Percentiles rank a stretch among this genome's conserved stretches.
Conservation (phyloP, 2,797 vertebrate species). For the Falco columbarius region DNA sequence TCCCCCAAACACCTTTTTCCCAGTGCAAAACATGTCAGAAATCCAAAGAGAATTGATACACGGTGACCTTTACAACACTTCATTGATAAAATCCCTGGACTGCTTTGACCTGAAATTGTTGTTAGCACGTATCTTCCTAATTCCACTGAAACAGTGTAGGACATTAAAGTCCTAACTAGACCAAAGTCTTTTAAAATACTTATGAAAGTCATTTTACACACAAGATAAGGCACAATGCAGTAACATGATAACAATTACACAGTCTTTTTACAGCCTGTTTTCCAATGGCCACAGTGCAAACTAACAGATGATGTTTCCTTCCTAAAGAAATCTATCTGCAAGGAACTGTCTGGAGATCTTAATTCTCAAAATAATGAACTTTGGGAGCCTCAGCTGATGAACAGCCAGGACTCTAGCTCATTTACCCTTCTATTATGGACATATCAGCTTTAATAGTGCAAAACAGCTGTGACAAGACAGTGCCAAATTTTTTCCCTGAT, state of each 20-base stretch:
- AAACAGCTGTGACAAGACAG: background rate
- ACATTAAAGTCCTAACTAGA: background rate
- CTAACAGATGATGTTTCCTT: background rate
- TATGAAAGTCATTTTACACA: background rate
- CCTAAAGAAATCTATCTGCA: background rate
- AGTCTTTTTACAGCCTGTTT: background rate
- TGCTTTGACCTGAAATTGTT: background rate
- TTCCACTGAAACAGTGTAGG: background rate
- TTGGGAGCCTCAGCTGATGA: background rate
- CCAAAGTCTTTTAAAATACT: background rate
- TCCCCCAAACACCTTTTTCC: background rate
- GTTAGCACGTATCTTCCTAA: background rate
- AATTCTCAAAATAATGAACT: background rate
- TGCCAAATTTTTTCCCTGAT: background rate
- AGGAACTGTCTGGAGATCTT: background rate
- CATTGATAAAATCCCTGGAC: background rate
- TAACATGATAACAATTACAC: background rate
- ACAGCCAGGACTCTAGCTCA: background rate
- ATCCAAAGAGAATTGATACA: background rate
- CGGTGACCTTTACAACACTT: background rate
- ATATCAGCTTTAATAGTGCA: background rate
- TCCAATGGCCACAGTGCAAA: background rate
- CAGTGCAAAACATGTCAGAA: background rate
- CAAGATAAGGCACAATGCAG: background rate
- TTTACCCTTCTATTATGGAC: background rate